Evolutionary conservation across 2,113 vertebrate genomes (phyloP).

Genomic region (Amblyornis subalaris): DNA sequence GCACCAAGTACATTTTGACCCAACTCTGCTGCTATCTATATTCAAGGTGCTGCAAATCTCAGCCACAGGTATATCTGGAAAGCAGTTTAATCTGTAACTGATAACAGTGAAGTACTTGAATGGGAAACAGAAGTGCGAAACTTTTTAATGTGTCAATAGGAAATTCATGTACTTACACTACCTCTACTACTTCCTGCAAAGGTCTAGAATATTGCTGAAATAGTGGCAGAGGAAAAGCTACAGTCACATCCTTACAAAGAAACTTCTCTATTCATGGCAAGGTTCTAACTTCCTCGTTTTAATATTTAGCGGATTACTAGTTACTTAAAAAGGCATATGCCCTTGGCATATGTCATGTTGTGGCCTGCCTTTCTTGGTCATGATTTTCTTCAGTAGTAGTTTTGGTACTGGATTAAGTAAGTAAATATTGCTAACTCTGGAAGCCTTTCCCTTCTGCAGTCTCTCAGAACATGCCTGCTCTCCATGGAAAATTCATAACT

Average conservation of each 20-base stretch:
- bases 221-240: not conserved
- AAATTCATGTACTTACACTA: not conserved
- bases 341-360: accelerated
- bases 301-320: not conserved
- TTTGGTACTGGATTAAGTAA: not conserved
- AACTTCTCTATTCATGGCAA: accelerated
- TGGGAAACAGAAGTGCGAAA: not conserved
- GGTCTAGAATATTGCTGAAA: not conserved
- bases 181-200: not conserved
- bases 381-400: not conserved
- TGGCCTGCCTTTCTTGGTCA: not conserved
- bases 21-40: not conserved
- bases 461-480: not conserved
- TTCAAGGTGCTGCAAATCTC: not conserved
- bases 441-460: not conserved
- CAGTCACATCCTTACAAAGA: not conserved
- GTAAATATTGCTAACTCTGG: not conserved
- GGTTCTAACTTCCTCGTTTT: not conserved
- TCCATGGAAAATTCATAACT: not conserved
- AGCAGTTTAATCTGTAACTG: not conserved
- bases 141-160: not conserved
- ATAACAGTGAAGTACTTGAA: not conserved
- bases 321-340: not conserved
- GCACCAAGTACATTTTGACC: not conserved
- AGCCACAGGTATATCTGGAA: not conserved